Conservation (phyloP, 2,113 vertebrate species). For the Pygoscelis antarcticus region DNA sequence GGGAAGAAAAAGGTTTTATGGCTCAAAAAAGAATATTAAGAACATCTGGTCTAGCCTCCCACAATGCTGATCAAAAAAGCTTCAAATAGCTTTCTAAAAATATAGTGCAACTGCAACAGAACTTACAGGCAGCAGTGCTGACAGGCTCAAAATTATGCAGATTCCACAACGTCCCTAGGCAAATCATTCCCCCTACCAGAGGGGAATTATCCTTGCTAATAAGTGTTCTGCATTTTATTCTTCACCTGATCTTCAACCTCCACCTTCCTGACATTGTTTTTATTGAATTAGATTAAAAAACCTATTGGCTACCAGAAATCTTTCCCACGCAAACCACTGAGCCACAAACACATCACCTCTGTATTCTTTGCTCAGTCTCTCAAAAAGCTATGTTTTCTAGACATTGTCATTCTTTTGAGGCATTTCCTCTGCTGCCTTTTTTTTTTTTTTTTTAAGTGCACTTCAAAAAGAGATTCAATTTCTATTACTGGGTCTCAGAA, state of each 20-base stretch:
- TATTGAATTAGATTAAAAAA: background rate
- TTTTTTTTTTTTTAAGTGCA: background rate
- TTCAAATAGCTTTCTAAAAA: slow-evolving; percentile 41
- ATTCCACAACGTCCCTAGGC: background rate
- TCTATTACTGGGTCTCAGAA: background rate
- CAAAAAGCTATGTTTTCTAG: background rate
- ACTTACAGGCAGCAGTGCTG: background rate
- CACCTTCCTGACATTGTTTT: background rate
- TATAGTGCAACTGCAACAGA: background rate
- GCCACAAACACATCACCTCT: background rate
- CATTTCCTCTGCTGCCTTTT: background rate
- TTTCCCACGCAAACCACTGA: background rate
- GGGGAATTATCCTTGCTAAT: background rate
- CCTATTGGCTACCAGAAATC: background rate
- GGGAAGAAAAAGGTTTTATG: background rate
- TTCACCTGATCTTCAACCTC: background rate
- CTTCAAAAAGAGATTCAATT: background rate
- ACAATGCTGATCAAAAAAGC: slow-evolving; percentile 8
- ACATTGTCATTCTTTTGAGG: background rate
- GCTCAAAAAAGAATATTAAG: slow-evolving; percentile 9
- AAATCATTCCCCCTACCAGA: background rate
- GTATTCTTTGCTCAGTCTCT: background rate
- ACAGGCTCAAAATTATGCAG: background rate
- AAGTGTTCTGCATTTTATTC: background rate
- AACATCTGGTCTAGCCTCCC: slow-evolving; percentile 22